Base-by-base conservation (phyloP, 1,140 invertebrate species). In the Cepaea nemoralis region DNA sequence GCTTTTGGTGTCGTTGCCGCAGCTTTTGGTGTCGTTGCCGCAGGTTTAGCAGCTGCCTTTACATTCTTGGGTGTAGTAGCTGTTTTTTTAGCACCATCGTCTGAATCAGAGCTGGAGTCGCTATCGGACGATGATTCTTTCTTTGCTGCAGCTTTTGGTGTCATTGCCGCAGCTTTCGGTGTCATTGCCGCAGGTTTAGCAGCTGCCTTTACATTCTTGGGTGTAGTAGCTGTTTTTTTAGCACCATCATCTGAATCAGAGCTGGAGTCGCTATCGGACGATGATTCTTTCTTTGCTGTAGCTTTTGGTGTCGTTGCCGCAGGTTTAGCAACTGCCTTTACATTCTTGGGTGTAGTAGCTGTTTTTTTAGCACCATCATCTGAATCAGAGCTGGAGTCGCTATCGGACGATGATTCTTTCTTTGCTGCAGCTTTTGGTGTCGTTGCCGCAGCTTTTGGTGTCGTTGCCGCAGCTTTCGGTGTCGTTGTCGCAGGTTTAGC, bases 331-430 rank as follows among this genome's bases (percentile, higher is more conserved):
- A 39, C 39, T 59, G 45, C 50, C 48, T 76, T 79, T 73, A 50
- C 66, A 16, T 77, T 77, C 16, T 69, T 80, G 8, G 73, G 27
- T 35, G 33, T 31, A 37, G 73, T 14, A 16, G 19, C 16, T 75
- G 31, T 42, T 27, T 50, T 39, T 45, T 82, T 19, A 22, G 50
- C n/a, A 14, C 22, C n/a, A 19, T 2, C 19, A 24, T 55, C 82
- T 14, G 81, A 79, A 19, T 85, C 82, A 22, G 70, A 80, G 42
- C 83, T 84, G 10, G 83, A 83, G 27, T 81, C 80, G 67, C 79
- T 81, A 59, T 75, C 78, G 19, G 78, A 81, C 12, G 42, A 37
- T 39, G 45, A 31, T 73, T 24, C 39, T 66, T 70, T 39, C 67
- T 35, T 70, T 67, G 59, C 37, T 45, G 39, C 37, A 70, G 33